Base-by-base conservation (phyloP, 2,113 vertebrate species). In the Theristicus caerulescens region DNA sequence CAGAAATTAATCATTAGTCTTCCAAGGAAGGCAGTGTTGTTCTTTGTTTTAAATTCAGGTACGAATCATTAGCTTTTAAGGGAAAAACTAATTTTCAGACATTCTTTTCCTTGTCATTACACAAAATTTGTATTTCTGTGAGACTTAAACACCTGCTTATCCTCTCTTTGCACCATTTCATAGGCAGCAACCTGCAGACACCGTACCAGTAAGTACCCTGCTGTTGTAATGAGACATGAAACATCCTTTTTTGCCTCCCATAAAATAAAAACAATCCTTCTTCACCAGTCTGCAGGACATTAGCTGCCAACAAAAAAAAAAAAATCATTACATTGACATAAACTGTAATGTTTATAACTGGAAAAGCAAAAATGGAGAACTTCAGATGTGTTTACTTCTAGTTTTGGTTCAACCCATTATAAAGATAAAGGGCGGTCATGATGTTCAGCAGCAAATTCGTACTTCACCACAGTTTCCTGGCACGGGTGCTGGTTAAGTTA, bases 391-490 rank as follows among this genome's bases (percentile, higher is more conserved):
- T 85, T 95, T 94, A 91, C 46, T 89, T 72, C 93, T 82, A 46
- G 40, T 51, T 91, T 89, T 42, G 70, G 81, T 93, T 82, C 70
- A 79, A 49, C 19, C n/a, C 58, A 79, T 76, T 76, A 79, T 55
- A 79, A 86, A 54, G 77, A 88, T 54, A 76, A 95, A 95, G 78
- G 70, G 42, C 6, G 3, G 55, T 62, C 62, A 40, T 29, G 58
- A 66, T 40, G 27, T 66, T 94, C 84, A 86, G 93, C 61, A 73
- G 83, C 69, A 84, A 80, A 91, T 79, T 82, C 44, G 15, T 69
- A 88, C 59, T 71, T 88, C 78, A 82, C 84, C 93, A 71, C 67
- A 88, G 74, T 96, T 94, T 93, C 87, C 90, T 95, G 94, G 91
- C 95, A 80, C 0, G 2, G 54, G 26, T 76, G 87, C 89, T 80